phyloP scores from a whole-genome alignment of 2,888 invertebrate genomes.

The Cephus nigrinus region DNA sequence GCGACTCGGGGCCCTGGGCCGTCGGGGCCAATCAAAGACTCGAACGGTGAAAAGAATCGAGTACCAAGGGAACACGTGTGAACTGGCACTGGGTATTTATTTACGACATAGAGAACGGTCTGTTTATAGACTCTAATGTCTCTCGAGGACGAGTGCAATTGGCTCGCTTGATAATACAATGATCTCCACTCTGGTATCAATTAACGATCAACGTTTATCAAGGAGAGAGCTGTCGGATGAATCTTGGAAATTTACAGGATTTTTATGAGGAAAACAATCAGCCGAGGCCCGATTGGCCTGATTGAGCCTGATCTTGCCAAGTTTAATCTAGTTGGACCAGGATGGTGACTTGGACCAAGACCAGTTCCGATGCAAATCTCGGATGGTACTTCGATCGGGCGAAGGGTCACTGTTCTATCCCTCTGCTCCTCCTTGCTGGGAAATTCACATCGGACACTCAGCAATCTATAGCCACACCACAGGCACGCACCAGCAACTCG shows the following conservation, averaged over 20 bases:
- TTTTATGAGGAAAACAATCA: background rate
- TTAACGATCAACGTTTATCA: conserved; percentile 15
- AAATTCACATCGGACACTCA: background rate
- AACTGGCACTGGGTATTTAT: background rate
- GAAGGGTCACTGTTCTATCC: background rate
- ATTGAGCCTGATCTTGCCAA: background rate
- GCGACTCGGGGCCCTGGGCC: background rate
- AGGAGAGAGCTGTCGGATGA: conserved; percentile 13
- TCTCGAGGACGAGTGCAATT: conserved; percentile 54
- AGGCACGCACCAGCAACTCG: background rate
- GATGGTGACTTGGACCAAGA: background rate
- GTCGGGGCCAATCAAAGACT: background rate
- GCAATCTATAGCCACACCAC: background rate
- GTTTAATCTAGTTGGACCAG: background rate
- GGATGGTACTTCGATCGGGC: background rate
- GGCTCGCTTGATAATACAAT: conserved; percentile 50
- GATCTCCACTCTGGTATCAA: background rate
- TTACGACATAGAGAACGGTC: background rate
- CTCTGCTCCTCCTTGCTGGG: background rate
- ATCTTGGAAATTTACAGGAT: background rate
- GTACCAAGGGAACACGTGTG: background rate
- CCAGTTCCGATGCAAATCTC: background rate
- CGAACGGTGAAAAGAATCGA: background rate
- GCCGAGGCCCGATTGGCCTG: background rate
- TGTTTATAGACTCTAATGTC: conserved; percentile 49